Evolutionary conservation across 2,113 vertebrate genomes (phyloP), one percentile per base, ranked within the genome.

Genomic region (Melierax canorus): DNA sequence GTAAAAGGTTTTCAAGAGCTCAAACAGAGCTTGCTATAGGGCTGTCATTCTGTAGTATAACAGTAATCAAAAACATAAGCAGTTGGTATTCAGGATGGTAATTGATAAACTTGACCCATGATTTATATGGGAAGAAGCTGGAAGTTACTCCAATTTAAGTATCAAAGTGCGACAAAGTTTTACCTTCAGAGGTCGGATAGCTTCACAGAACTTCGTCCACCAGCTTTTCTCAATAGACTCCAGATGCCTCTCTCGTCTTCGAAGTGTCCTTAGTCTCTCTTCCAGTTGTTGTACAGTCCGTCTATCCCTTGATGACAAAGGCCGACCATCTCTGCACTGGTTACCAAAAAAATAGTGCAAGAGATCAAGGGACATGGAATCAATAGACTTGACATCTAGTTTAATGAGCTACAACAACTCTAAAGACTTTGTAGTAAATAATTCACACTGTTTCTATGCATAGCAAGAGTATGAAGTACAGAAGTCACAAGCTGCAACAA

Each of bases 241-340:
- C 95, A 99, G 98, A 96, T 98, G 99, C 83, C 99, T 98, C 46
- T 98, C 98, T 96, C 98, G 98, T 50, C 99, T 99, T 68, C 55
- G 97, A 87, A 99, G 99, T 11, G 98, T 98, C 92, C 98, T 98
- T 79, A 99, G 96, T 93, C 98, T 99, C 80, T 98, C 98, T 97
- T 99, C 99, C 39, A 99, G 98, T 24, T 99, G 99, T 81, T 99
- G 99, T 48, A 99, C 98, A 80, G 97, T 92, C 8, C 98, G 95
- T 86, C 99, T 98, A 91, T 99, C 99, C 94, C 98, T 98, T 34
- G 98, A 98, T 26, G 99, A 98, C 64, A 99, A 98, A 58, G 99
- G 99, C 43, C 99, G 99, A 62, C 99, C 99, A 94, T 99, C 99
- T 94, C 97, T 98, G 95, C 99, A 99, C 99, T 99, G 97, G 5